Percentiles rank a stretch among this genome's conserved stretches.
phyloP scores from a whole-genome alignment of 2,113 vertebrate species.

The Junco hyemalis region DNA sequence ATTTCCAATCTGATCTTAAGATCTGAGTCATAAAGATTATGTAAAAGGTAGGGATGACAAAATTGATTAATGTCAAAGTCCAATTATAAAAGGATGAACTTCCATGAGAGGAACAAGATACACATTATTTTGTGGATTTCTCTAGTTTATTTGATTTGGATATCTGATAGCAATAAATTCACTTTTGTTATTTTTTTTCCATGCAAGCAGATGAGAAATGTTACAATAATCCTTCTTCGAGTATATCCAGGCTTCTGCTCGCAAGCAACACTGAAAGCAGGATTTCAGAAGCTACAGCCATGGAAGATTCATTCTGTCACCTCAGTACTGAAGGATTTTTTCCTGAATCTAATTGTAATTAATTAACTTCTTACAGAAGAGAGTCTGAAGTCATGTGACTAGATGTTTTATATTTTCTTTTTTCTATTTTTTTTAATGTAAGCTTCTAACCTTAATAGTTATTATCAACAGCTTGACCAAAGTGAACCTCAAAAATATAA shows the following conservation, averaged over 20 bases:
- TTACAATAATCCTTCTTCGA: neutral
- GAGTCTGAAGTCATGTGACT: neutral
- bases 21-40: constrained; percentile 15
- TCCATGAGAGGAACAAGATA: constrained; percentile 15
- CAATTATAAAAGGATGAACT: constrained; percentile 19
- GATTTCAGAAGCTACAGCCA: neutral
- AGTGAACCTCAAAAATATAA: neutral
- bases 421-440: neutral
- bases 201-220: neutral
- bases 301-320: neutral
- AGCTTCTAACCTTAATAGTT: neutral
- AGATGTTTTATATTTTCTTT: neutral
- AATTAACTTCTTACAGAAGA: neutral
- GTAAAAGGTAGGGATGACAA: constrained; percentile 13
- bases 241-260: neutral
- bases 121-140: constrained; percentile 45
- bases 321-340: neutral
- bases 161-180: constrained; percentile 29
- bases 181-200: neutral
- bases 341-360: neutral
- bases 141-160: constrained; percentile 53
- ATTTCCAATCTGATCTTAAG: neutral
- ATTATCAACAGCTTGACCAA: neutral
- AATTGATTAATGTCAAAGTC: constrained; percentile 17
- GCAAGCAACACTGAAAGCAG: neutral